phyloP scores from a whole-genome alignment of 2,797 vertebrate genomes.

The Phataginus tetradactyla region DNA sequence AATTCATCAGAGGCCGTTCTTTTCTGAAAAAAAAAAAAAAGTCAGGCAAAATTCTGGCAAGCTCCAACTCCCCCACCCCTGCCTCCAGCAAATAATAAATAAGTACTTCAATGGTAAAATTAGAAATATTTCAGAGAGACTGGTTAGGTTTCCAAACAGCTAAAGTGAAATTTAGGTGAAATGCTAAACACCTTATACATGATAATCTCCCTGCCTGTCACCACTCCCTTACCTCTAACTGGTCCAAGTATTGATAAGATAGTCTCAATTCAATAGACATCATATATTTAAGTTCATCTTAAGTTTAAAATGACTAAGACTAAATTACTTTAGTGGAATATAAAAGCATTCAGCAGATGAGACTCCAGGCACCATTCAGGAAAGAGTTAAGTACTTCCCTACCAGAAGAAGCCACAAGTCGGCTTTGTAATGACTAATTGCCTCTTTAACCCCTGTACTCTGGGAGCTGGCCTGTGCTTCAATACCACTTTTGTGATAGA shows the following conservation, averaged over 20 bases:
- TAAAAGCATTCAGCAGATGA: constrained; percentile 38
- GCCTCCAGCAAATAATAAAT: neutral
- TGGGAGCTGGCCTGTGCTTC: constrained; percentile 55
- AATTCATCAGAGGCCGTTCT: neutral
- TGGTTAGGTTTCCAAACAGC: neutral
- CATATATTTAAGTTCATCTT: constrained; percentile 47
- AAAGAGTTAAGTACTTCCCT: constrained; percentile 67
- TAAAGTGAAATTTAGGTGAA: neutral
- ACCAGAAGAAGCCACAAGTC: neutral
- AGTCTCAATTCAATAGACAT: neutral
- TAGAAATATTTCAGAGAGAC: constrained; percentile 28
- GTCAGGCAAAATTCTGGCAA: neutral
- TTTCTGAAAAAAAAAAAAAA: neutral
- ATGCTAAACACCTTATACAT: neutral
- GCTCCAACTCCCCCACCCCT: neutral
- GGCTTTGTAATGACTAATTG: constrained; percentile 62
- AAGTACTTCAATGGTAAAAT: neutral
- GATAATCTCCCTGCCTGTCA: neutral
- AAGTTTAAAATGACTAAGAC: constrained; percentile 32
- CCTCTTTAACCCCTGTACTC: constrained; percentile 62
- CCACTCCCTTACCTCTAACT: neutral
- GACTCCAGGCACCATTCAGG: constrained; percentile 55
- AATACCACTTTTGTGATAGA: constrained; percentile 67
- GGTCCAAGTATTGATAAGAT: neutral
- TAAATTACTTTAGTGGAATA: constrained; percentile 30